Conservation (phyloP, 2,113 vertebrate species). For the Centropus bengalensis region DNA sequence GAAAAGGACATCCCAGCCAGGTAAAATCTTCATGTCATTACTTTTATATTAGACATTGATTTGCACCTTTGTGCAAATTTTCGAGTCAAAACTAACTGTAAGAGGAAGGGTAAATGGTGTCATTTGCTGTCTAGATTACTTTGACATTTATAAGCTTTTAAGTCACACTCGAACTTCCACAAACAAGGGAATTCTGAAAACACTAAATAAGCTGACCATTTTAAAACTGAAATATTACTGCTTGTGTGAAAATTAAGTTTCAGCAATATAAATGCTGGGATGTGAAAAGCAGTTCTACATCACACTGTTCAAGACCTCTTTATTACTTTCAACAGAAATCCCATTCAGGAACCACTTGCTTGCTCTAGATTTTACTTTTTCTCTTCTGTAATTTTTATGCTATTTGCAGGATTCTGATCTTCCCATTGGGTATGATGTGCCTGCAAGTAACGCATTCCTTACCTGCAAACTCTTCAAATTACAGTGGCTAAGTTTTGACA, state of each 20-base stretch:
- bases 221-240: neutral
- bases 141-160: neutral
- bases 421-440: neutral
- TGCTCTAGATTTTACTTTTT: neutral
- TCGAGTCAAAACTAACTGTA: neutral
- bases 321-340: neutral
- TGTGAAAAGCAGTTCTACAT: neutral
- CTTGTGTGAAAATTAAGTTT: neutral
- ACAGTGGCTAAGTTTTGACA: neutral
- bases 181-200: neutral
- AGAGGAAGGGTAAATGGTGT: neutral
- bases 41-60: neutral
- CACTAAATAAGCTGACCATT: neutral
- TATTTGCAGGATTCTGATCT: neutral
- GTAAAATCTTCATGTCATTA: neutral
- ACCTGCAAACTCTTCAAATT: neutral
- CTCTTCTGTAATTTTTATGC: neutral
- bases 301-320: neutral
- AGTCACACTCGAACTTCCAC: neutral
- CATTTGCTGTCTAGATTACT: neutral
- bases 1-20: neutral
- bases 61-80: neutral
- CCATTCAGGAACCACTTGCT: neutral
- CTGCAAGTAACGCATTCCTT: neutral
- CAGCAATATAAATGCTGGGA: neutral